Evolutionary conservation across 2,797 vertebrate species (phyloP).

Genomic region (Spinibarbus caldwelli): DNA sequence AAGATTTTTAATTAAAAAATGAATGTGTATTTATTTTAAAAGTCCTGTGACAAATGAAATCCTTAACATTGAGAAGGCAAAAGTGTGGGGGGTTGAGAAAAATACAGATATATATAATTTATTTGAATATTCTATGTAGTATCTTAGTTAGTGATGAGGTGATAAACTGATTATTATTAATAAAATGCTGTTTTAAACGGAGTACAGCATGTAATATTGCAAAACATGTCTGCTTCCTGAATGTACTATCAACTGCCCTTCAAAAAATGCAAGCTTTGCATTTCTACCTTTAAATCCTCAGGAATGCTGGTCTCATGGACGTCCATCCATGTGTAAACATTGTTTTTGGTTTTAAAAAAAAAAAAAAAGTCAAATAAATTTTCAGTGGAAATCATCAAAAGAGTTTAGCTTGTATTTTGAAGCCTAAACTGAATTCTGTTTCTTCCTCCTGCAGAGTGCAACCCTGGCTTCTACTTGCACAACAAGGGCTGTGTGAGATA

Average conservation of each 20-base stretch:
- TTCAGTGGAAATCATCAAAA: background rate
- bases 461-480: slow-evolving; percentile 88
- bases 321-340: background rate
- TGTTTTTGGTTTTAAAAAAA: background rate
- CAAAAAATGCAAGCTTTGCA: background rate
- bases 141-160: background rate
- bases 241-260: background rate
- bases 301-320: background rate
- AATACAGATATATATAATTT: background rate
- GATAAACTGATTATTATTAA: background rate
- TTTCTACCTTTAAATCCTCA: background rate
- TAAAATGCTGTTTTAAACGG: background rate
- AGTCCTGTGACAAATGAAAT: background rate
- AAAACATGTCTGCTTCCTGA: background rate
- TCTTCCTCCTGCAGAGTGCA: slow-evolving; percentile 81
- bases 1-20: too few relatives aligned
- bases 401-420: background rate
- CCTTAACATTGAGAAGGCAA: background rate
- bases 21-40: background rate
- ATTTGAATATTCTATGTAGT: background rate
- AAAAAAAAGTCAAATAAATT: background rate
- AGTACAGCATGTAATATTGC: background rate
- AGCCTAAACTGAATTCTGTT: background rate
- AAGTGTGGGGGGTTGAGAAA: background rate
- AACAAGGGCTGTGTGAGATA: slow-evolving; percentile 87